Evolutionary conservation across 2,113 vertebrate genomes (phyloP).

Genomic region (Isurus oxyrinchus): DNA sequence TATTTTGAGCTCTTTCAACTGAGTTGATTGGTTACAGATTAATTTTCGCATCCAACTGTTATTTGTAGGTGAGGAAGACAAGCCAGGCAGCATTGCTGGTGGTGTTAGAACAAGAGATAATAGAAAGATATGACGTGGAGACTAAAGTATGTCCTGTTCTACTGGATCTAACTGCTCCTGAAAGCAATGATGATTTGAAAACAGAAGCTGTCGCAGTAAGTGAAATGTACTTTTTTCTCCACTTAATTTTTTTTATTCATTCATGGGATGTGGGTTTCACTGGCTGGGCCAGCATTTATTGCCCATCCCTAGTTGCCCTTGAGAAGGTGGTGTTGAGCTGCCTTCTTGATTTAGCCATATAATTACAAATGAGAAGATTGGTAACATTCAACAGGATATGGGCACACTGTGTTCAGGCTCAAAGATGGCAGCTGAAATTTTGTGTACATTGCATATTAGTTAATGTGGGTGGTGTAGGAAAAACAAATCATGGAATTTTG

Average conservation of each 20-base stretch:
- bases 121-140: slow-evolving; percentile 73
- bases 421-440: neutral
- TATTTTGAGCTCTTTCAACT: neutral
- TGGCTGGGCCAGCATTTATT: too few relatives aligned
- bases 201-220: slow-evolving; percentile 81
- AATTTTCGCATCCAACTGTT: neutral
- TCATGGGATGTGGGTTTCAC: too few relatives aligned
- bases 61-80: slow-evolving; percentile 73
- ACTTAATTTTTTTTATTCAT: too few relatives aligned
- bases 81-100: slow-evolving; percentile 78
- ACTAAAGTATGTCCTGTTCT: slow-evolving; percentile 79
- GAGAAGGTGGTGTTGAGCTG: too few relatives aligned
- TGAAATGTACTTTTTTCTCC: slow-evolving; percentile 36
- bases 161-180: slow-evolving; percentile 76
- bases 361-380: neutral
- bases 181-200: slow-evolving; percentile 81
- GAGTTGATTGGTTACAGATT: neutral
- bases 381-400: neutral
- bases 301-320: too few relatives aligned
- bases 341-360: neutral
- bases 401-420: neutral
- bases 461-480: neutral
- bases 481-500: neutral
- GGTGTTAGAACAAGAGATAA: slow-evolving; percentile 76
- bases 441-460: neutral